phyloP scores from a whole-genome alignment of 2,888 invertebrate genomes.

The Sympetrum striolatum region DNA sequence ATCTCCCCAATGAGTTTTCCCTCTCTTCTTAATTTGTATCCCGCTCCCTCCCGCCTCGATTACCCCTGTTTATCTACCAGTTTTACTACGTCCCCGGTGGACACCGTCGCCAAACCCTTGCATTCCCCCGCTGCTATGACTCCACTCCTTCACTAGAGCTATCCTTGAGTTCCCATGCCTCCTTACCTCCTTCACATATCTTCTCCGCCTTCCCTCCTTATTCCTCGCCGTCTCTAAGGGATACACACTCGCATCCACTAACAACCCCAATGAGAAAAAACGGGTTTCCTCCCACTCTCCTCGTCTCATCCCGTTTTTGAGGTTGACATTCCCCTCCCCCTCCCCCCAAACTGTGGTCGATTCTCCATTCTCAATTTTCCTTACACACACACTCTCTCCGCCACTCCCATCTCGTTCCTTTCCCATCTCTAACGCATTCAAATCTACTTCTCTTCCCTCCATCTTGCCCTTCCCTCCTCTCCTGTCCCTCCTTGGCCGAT shows the following conservation, averaged over 20 bases:
- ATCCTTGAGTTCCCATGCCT: not conserved
- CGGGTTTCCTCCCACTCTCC: constrained; percentile 24
- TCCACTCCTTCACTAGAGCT: not conserved
- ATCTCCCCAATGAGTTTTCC: not conserved
- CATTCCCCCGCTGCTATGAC: not conserved
- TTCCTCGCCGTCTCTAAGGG: not conserved
- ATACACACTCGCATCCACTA: constrained; percentile 13
- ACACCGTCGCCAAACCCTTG: not conserved
- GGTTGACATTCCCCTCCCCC: constrained; percentile 20
- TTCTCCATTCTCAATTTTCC: constrained; percentile 30
- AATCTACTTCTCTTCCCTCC: not conserved
- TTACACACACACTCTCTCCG: not conserved
- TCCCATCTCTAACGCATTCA: constrained; percentile 30
- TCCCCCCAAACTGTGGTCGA: not conserved
- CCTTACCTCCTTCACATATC: not conserved
- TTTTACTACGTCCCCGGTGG: not conserved
- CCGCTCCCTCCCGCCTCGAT: not conserved
- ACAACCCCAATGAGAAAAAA: constrained; percentile 27
- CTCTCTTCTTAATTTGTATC: not conserved
- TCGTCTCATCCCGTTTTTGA: not conserved
- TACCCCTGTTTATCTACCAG: constrained; percentile 15
- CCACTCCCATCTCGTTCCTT: constrained; percentile 11
- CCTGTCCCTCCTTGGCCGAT: not conserved
- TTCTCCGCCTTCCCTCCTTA: not conserved
- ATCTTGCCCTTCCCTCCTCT: not conserved